These are phyloP conservation scores for Galemys pyrenaicus DNA, from an alignment of 2,113 vertebrate species.

Conservation along the genomic window DNA sequence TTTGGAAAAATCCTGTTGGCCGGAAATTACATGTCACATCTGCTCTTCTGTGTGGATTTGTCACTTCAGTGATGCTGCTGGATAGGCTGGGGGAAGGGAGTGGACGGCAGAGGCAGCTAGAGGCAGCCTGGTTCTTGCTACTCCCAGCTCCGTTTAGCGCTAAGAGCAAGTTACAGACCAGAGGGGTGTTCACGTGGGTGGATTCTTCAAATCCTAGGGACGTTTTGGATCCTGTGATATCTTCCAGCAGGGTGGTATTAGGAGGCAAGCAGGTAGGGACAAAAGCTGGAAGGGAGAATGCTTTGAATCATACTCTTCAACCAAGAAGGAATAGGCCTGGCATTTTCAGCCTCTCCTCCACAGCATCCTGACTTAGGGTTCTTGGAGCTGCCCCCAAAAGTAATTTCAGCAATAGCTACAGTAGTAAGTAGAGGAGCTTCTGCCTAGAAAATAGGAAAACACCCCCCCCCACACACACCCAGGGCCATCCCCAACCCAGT, in stretches of 20 bases:
- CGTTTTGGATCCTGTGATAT: neutral
- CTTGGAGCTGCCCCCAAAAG: neutral
- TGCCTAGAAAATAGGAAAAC: neutral
- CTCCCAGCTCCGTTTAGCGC: neutral
- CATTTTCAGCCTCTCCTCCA: neutral
- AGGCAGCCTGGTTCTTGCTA: neutral
- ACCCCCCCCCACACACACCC: too few relatives aligned
- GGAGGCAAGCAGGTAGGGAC: neutral
- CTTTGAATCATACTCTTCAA: conserved; percentile 1
- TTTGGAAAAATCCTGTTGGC: conserved; percentile 69
- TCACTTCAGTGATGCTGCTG: conserved; percentile 19
- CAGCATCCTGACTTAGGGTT: neutral
- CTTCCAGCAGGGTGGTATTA: neutral
- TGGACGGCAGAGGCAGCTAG: neutral
- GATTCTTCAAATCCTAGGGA: neutral
- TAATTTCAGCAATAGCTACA: neutral
- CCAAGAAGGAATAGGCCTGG: neutral
- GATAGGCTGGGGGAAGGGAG: neutral
- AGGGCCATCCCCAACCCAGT: neutral
- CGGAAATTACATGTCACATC: conserved; percentile 60
- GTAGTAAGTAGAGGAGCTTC: neutral
- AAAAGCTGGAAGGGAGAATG: neutral
- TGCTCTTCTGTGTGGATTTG: conserved; percentile 52
- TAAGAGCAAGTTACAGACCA: neutral
- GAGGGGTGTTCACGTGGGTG: neutral